Evolutionary conservation across 1,140 invertebrate species (phyloP).

Genomic region (Listronotus oregonensis): DNA sequence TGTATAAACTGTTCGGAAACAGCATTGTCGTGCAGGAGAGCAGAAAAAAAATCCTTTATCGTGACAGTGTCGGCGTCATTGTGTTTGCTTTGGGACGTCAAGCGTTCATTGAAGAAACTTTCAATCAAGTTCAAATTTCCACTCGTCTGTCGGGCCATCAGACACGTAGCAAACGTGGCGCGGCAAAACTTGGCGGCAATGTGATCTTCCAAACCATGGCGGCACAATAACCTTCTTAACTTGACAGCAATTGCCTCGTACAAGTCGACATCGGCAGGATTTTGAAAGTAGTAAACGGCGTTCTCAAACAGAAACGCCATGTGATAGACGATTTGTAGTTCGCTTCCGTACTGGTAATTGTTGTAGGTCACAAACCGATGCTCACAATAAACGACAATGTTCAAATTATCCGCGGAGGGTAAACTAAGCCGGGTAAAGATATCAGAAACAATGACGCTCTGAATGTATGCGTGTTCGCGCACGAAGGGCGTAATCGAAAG

Average conservation of each 20-base stretch:
- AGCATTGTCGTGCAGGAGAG: background rate
- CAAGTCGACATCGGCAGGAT: background rate
- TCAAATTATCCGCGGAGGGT: conserved; percentile 1
- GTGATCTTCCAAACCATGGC: background rate
- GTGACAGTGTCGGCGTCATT: background rate
- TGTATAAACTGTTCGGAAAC: no score
- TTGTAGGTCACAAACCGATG: conserved; percentile 1
- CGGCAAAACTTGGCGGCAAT: conserved; percentile 1
- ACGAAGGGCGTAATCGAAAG: no score
- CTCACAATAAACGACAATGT: conserved; percentile 1
- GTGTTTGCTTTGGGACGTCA: conserved; percentile 1
- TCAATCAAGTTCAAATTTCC: background rate
- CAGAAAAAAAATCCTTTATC: conserved; percentile 1
- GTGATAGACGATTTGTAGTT: conserved; percentile 1
- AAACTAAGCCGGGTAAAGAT: conserved; percentile 1
- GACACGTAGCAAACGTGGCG: conserved; percentile 1
- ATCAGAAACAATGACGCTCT: background rate
- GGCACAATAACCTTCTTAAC: background rate
- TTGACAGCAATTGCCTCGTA: conserved; percentile 1
- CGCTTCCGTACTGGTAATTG: conserved; percentile 1
- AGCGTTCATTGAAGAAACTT: conserved; percentile 1
- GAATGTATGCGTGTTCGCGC: background rate
- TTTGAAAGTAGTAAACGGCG: conserved; percentile 1
- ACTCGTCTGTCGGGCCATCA: conserved; percentile 1
- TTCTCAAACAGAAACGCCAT: conserved; percentile 1